Conservation (phyloP, 2,888 invertebrate species). For the Sarcophaga caerulescens region DNA sequence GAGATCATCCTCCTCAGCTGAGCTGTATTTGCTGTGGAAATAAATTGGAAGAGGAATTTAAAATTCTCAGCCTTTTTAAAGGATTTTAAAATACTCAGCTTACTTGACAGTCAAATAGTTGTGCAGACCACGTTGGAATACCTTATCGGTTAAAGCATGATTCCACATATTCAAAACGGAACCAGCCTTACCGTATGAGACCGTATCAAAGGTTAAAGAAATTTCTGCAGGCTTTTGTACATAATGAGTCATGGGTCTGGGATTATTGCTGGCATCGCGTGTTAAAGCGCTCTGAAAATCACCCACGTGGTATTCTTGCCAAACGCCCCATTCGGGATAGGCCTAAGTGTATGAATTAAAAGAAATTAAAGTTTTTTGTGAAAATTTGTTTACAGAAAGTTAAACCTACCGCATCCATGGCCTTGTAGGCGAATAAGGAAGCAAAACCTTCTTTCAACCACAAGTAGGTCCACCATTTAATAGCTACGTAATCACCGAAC, state of each 20-base stretch:
- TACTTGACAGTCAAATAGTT: conserved; percentile 77
- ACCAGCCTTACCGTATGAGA: conserved; percentile 94
- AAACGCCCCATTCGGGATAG: conserved; percentile 85
- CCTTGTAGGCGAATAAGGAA: conserved; percentile 76
- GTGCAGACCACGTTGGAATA: conserved; percentile 76
- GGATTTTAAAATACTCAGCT: conserved; percentile 41
- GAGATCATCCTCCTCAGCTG: conserved; percentile 75
- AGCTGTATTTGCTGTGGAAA: conserved; percentile 71
- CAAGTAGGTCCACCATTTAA: conserved; percentile 86
- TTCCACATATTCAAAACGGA: conserved; percentile 82
- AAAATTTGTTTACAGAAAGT: no score
- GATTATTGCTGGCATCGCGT: conserved; percentile 87
- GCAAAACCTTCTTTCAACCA: conserved; percentile 89
- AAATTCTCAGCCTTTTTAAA: background rate
- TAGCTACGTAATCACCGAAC: conserved; percentile 89
- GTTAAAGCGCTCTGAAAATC: conserved; percentile 88
- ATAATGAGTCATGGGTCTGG: conserved; percentile 90
- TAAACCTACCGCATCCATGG: conserved; percentile 74
- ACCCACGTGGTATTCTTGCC: conserved; percentile 88
- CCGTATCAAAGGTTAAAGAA: conserved; percentile 90
- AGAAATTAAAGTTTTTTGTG: no score
- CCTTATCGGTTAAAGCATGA: conserved; percentile 74
- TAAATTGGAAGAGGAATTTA: background rate
- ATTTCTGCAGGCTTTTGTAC: conserved; percentile 93
- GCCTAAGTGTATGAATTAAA: conserved; percentile 79